Evolutionary conservation across 1,140 invertebrate species (phyloP).

Genomic region (Drosophila insularis): DNA sequence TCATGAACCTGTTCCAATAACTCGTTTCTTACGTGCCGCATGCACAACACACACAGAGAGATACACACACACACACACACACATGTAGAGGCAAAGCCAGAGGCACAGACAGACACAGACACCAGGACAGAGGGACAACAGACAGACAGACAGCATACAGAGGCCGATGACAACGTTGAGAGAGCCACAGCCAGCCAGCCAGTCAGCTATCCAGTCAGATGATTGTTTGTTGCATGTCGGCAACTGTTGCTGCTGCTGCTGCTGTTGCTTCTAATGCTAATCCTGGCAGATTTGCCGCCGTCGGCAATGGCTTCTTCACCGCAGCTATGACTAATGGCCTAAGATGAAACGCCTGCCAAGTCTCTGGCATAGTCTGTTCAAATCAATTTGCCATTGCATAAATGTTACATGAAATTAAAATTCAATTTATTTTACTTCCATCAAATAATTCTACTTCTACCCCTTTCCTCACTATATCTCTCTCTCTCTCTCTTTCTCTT

Average conservation of each 20-base stretch:
- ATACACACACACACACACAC: slow-evolving; percentile 34
- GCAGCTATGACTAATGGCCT: slow-evolving; percentile 62
- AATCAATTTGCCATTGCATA: slow-evolving; percentile 68
- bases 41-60: slow-evolving; percentile 28
- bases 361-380: slow-evolving; percentile 23
- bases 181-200: slow-evolving; percentile 23
- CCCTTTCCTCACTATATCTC: not conserved
- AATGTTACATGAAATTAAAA: slow-evolving; percentile 71
- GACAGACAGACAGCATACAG: slow-evolving; percentile 11
- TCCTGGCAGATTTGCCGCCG: slow-evolving; percentile 57
- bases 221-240: slow-evolving; percentile 72
- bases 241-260: slow-evolving; percentile 29
- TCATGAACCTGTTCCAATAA: slow-evolving; percentile 82
- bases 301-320: slow-evolving; percentile 22
- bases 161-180: slow-evolving; percentile 15
- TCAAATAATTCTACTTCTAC: slow-evolving; percentile 1
- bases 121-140: slow-evolving; percentile 15
- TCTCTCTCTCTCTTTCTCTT: not conserved
- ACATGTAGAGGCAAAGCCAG: slow-evolving; percentile 19
- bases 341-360: slow-evolving; percentile 20
- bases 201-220: slow-evolving; percentile 43
- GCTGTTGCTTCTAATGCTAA: slow-evolving; percentile 62
- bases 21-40: slow-evolving; percentile 77
- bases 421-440: slow-evolving; percentile 55
- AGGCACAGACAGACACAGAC: slow-evolving; percentile 16